Evolutionary conservation across 1,140 invertebrate species (phyloP).

Genomic region (Reticulitermes speratus): DNA sequence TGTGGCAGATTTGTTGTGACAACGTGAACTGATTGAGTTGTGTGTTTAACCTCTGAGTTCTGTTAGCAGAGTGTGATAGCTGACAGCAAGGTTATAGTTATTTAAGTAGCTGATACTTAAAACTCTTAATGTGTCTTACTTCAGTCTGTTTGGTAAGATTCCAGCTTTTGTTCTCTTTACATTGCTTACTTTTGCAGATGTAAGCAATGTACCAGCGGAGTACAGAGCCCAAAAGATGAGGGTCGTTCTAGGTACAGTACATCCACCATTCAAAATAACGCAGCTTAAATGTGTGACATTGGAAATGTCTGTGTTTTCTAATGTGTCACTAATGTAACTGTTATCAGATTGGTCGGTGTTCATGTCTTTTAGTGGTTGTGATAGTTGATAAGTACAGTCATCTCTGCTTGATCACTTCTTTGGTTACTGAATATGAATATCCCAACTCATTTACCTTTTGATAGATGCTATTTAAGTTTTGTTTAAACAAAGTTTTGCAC

Average conservation of each 20-base stretch:
- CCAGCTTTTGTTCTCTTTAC: neutral
- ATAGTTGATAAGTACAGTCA: too few species aligned
- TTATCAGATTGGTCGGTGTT: neutral
- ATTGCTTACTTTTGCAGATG: conserved; percentile 1
- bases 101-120: too few species aligned
- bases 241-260: neutral
- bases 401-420: neutral
- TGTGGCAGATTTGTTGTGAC: too few species aligned
- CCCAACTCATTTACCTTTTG: neutral
- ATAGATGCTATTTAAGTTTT: too few species aligned
- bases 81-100: too few species aligned
- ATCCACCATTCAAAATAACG: neutral
- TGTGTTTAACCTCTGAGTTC: too few species aligned
- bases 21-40: too few species aligned
- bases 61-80: too few species aligned
- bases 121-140: too few species aligned
- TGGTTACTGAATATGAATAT: neutral
- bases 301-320: neutral
- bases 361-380: too few species aligned
- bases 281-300: neutral
- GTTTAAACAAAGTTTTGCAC: too few species aligned
- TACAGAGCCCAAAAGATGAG: conserved; percentile 25
- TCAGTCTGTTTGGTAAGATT: neutral
- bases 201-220: neutral
- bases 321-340: neutral